These are phyloP conservation scores for Spilarctia lutea DNA, from an alignment of 2,888 invertebrate species.

Conservation along the genomic window DNA sequence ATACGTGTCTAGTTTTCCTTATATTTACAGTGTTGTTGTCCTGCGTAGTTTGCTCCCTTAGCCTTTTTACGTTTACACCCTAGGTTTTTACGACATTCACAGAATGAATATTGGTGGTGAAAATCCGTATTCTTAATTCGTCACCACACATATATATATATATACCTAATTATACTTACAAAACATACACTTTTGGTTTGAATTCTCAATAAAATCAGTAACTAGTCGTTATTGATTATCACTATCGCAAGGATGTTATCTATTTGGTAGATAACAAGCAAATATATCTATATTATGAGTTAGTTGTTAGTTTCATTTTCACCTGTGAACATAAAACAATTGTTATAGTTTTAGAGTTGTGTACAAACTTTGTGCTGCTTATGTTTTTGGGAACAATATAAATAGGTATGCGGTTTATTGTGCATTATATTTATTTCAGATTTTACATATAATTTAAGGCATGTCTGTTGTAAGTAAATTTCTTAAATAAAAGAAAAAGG, in stretches of 20 bases:
- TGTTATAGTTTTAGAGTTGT: constrained; percentile 22
- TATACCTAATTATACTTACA: too few relatives aligned
- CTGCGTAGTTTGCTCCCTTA: too few relatives aligned
- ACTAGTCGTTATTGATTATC: constrained; percentile 42
- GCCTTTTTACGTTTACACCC: too few relatives aligned
- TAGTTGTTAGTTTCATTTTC: constrained; percentile 43
- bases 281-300: constrained; percentile 29
- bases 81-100: too few relatives aligned
- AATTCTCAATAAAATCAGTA: constrained; percentile 1
- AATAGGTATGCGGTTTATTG: constrained; percentile 15
- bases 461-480: background rate
- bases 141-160: too few relatives aligned
- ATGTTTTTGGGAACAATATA: constrained; percentile 4
- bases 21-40: too few relatives aligned
- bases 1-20: too few relatives aligned
- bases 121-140: too few relatives aligned
- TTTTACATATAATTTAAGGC: background rate
- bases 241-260: constrained; percentile 49
- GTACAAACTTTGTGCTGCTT: background rate
- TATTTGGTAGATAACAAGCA: constrained; percentile 40
- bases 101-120: too few relatives aligned
- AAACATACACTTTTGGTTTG: background rate
- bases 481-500: too few relatives aligned
- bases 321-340: constrained; percentile 47
- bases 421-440: background rate